Base-by-base conservation (phyloP, 2,113 vertebrate species). In the Carollia perspicillata region DNA sequence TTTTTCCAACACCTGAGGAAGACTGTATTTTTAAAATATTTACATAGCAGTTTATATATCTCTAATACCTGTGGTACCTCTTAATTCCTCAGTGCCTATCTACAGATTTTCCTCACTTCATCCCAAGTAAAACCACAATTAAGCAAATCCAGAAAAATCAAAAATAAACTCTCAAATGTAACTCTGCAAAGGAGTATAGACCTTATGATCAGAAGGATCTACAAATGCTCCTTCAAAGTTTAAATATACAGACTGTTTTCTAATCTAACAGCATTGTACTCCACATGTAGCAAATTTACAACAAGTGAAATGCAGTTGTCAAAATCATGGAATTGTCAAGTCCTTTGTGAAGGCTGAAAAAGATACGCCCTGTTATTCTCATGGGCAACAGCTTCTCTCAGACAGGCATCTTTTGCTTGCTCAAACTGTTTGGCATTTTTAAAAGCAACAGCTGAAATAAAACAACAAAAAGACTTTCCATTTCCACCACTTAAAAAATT, bases 341-440 rank as follows among this genome's bases (percentile, higher is more conserved):
- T 90, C 75, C 5, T 88, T 85, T 79, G 0, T 3, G 63, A 58
- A n/a, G 75, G 8, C 0, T 75, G 92, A n/a, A 98, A 98, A 99
- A 98, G 99, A 99, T 99, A 99, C 99, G 99, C 97, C 98, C 99
- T 99, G 86, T 99, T 99, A 96, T 99, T 99, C 68, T 99, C 99
- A 93, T 99, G 99, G 69, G 99, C 99, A 91, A 99, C 99, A 12
- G 99, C 99, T 95, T 99, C 99, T 97, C 99, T 99, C 75, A 99
- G 98, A 96, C 99, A 99, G 55, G 99, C 99, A 60, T 99, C 99
- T 97, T 99, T 99, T 6, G 99, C 99, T 98, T 99, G 99, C 3
- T 99, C 99, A 90, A 99, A 99, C 97, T 99, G 99, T 97, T 99
- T 99, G 75, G 99, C 99, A 94, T 99, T 99, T 98, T 99, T 99